These are phyloP conservation scores for Trachelipus rathkii DNA, from an alignment of 1,140 invertebrate species.

Conservation along the genomic window DNA sequence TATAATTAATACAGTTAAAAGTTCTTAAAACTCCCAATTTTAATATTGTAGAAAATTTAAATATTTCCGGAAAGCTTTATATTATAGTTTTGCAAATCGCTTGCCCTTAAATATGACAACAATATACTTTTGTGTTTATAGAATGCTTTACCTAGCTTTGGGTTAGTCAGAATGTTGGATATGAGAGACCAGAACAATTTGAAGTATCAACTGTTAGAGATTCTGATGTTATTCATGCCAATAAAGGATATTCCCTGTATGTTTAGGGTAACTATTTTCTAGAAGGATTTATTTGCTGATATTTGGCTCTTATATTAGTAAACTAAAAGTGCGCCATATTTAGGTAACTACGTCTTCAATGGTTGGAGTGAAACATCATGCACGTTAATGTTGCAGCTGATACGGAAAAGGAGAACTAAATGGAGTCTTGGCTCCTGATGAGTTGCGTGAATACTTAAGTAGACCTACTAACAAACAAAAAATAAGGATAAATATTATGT, in stretches of 20 bases:
- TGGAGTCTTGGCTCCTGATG: conserved; percentile 96
- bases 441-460: conserved; percentile 92
- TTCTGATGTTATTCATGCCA: conserved; percentile 97
- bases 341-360: conserved; percentile 46
- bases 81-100: too few relatives aligned
- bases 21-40: too few relatives aligned
- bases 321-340: not conserved
- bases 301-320: not conserved
- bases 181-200: conserved; percentile 96
- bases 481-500: not conserved
- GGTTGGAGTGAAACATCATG: conserved; percentile 51
- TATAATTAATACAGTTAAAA: too few relatives aligned
- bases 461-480: conserved; percentile 87
- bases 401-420: conserved; percentile 92
- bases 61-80: too few relatives aligned
- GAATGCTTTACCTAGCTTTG: conserved; percentile 45
- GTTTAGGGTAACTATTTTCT: conserved; percentile 75
- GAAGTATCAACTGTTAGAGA: conserved; percentile 90
- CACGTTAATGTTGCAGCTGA: conserved; percentile 94
- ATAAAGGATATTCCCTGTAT: conserved; percentile 97
- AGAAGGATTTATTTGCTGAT: conserved; percentile 10
- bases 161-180: conserved; percentile 63
- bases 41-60: too few relatives aligned
- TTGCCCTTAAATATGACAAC: too few relatives aligned
- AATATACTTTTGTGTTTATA: conserved; percentile 4